These are phyloP conservation scores for Melanaphis sacchari DNA, from an alignment of 1,140 invertebrate genomes.

Conservation along the genomic window DNA sequence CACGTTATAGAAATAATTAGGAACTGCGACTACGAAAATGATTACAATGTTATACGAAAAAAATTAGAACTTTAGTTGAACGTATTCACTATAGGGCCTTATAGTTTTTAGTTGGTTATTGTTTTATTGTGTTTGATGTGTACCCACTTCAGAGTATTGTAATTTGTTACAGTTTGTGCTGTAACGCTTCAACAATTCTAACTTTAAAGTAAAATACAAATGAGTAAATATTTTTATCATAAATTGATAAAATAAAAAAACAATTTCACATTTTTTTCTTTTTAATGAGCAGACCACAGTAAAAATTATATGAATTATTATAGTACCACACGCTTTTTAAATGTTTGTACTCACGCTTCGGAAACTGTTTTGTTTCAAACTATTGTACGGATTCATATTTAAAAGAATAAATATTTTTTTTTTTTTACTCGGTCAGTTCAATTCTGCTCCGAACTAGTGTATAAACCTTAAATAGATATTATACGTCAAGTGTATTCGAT, in stretches of 20 bases:
- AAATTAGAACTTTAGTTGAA: neutral
- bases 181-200: neutral
- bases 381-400: neutral
- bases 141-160: neutral
- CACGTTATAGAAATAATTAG: neutral
- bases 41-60: neutral
- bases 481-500: no score
- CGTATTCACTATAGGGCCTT: neutral
- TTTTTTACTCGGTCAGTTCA: neutral
- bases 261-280: neutral
- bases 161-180: neutral
- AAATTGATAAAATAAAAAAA: neutral
- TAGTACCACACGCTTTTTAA: neutral
- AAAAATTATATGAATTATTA: neutral
- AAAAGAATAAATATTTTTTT: neutral
- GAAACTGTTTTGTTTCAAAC: neutral
- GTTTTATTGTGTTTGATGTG: neutral
- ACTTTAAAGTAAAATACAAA: neutral
- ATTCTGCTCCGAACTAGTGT: neutral
- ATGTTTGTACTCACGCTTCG: neutral
- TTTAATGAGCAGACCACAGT: neutral
- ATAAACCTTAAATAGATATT: no score
- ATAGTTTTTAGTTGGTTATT: neutral
- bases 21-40: neutral
- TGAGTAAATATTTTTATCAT: neutral